Evolutionary conservation across 2,888 invertebrate species (phyloP).

Genomic region (Torymus aiolomorphi): DNA sequence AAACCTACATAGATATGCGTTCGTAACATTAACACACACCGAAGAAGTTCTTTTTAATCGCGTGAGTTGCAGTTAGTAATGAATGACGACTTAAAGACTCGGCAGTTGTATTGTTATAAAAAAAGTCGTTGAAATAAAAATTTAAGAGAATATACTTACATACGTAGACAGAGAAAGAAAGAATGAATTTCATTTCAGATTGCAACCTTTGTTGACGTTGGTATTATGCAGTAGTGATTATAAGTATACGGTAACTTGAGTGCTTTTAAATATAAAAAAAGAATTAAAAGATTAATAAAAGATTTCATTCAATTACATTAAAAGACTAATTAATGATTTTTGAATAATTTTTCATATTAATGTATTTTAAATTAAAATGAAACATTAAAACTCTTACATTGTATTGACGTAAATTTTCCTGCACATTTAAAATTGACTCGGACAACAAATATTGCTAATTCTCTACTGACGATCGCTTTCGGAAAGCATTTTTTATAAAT

Average conservation of each 20-base stretch:
- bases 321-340: too few species aligned
- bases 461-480: too few species aligned
- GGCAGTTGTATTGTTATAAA: slow-evolving; percentile 35
- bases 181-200: slow-evolving; percentile 39
- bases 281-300: too few species aligned
- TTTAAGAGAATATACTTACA: neutral
- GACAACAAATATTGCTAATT: too few species aligned
- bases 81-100: slow-evolving; percentile 47
- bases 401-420: too few species aligned
- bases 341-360: too few species aligned
- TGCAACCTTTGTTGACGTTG: slow-evolving; percentile 3
- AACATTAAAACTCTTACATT: too few species aligned
- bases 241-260: slow-evolving; percentile 2
- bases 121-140: slow-evolving; percentile 16
- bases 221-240: slow-evolving; percentile 40
- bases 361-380: too few species aligned
- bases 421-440: too few species aligned
- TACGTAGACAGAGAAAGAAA: slow-evolving; percentile 36
- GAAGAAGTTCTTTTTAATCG: slow-evolving; percentile 26
- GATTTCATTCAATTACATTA: too few species aligned
- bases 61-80: slow-evolving; percentile 58
- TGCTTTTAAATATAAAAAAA: too few species aligned
- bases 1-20: slow-evolving; percentile 10
- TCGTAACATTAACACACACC: slow-evolving; percentile 31
- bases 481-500: too few species aligned